Evolutionary conservation across 2,888 invertebrate genomes (phyloP).

Genomic region (Oscheius onirici): DNA sequence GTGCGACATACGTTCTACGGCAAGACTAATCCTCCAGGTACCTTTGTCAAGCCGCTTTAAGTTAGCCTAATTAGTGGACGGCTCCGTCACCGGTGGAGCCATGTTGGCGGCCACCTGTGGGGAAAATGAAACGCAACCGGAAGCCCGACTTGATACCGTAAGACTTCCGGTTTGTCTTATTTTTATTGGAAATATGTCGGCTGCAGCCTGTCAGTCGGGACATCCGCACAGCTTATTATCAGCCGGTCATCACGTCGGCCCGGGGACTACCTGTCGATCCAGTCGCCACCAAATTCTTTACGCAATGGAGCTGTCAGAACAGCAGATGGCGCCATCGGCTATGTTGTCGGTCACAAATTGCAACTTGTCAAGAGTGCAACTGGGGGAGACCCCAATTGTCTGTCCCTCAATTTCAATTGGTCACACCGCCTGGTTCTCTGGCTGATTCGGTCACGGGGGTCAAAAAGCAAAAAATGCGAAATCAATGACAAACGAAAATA

Average conservation of each 20-base stretch:
- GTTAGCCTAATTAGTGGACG: slow-evolving; percentile 23
- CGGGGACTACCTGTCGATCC: slow-evolving; percentile 22
- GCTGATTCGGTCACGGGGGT: too few species aligned
- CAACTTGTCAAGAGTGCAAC: slow-evolving; percentile 31
- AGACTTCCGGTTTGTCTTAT: neutral
- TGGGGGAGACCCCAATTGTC: slow-evolving; percentile 3
- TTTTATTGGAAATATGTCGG: neutral
- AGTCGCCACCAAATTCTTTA: neutral
- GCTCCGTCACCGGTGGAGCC: slow-evolving; percentile 5
- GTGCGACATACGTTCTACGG: slow-evolving; percentile 29
- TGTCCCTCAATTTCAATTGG: slow-evolving; percentile 27
- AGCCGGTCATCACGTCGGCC: slow-evolving; percentile 20
- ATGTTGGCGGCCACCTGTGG: slow-evolving; percentile 1
- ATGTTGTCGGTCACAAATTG: slow-evolving; percentile 13
- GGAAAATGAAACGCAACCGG: slow-evolving; percentile 25
- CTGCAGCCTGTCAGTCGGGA: slow-evolving; percentile 12
- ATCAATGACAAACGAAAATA: neutral
- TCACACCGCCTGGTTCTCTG: neutral
- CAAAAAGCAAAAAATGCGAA: neutral
- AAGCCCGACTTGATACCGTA: neutral
- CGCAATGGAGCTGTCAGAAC: slow-evolving; percentile 29
- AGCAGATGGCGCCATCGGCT: slow-evolving; percentile 32
- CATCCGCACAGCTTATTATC: slow-evolving; percentile 25
- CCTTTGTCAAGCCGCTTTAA: slow-evolving; percentile 21
- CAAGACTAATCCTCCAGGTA: slow-evolving; percentile 12